Evolutionary conservation across 2,797 vertebrate genomes (phyloP), one percentile per base, ranked within the genome.

Genomic region (Erpetoichthys calabaricus): DNA sequence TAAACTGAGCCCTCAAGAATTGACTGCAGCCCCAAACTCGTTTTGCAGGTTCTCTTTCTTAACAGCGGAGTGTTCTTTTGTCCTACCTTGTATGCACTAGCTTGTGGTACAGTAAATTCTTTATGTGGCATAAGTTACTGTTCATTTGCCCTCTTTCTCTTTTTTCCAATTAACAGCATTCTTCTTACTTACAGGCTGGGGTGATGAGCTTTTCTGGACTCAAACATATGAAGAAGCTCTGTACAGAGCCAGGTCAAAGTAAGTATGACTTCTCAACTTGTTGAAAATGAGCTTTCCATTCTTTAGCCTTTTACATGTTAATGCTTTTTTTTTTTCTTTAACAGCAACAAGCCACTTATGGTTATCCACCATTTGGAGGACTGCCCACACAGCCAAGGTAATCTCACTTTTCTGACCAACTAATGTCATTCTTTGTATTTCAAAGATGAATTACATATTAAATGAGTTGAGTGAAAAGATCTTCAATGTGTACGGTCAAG

Each of bases 191-290:
- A 9, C 70, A 98, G 96, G 96, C 56, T 99, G 95, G 95, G 96
- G 91, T 1, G 96, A 99, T 64, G 86, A 93, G 62, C 81, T 94
- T 64, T 82, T 90, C 65, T 99, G 95, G 96, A 90, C 89, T 1
- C 96, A 99, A 81, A 98, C 96, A 0, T 99, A 99, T 0, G 95
- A 99, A 70, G 92, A 99, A 71, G 92, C 75, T 7, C 80, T 98
- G 3, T 92, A 80, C 74, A 91, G 89, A 79, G 60, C 90, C 64
- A 91, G 87, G 60, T 73, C 76, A 45, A 82, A 63, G 94, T 98
- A 76, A 82, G 70, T 42, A 42, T 0, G 0, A 3, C 1, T 7
- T 45, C 2, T 45, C 46, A 3, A 44, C 52, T 9, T 9, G 41
- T 51, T 50, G 1, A 51, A 25, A 51, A 51, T 9, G 50, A 25